Percentiles rank a stretch among this genome's conserved stretches.
Conservation (phyloP, 2,113 vertebrate genomes). For the Promerops cafer region DNA sequence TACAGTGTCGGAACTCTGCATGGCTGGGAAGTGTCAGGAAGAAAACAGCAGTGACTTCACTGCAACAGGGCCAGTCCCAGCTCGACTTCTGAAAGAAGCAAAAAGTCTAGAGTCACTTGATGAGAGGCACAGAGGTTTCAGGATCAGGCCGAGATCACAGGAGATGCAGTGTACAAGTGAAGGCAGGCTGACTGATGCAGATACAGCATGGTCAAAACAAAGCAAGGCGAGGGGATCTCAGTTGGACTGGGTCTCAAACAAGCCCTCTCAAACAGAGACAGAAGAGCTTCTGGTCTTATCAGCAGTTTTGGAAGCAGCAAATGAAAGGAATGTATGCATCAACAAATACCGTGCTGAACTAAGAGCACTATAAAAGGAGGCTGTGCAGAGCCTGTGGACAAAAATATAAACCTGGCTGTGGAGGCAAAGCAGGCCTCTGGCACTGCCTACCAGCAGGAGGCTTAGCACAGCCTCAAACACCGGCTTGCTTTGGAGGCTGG, state of each 20-base stretch:
- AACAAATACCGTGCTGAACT: neutral
- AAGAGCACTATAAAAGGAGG: conserved; percentile 33
- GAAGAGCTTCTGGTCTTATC: neutral
- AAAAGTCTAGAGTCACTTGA: neutral
- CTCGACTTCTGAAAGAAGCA: neutral
- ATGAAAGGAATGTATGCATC: neutral
- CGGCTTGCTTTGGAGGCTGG: neutral
- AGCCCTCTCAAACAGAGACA: neutral
- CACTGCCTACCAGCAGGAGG: neutral
- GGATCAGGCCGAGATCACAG: neutral
- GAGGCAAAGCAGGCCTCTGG: neutral
- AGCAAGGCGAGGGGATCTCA: neutral
- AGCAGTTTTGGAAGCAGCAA: neutral
- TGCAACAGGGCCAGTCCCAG: neutral
- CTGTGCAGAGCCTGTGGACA: neutral
- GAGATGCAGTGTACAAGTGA: neutral
- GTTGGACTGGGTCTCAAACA: neutral
- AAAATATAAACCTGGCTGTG: conserved; percentile 14
- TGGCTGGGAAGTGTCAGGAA: neutral
- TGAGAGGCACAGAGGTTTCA: neutral
- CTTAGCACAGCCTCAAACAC: neutral
- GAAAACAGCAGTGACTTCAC: neutral
- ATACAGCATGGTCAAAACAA: fast-evolving
- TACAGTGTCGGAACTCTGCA: neutral
- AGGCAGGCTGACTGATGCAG: neutral